Evolutionary conservation across 2,797 vertebrate genomes (phyloP).

Genomic region (Aythya fuligula): DNA sequence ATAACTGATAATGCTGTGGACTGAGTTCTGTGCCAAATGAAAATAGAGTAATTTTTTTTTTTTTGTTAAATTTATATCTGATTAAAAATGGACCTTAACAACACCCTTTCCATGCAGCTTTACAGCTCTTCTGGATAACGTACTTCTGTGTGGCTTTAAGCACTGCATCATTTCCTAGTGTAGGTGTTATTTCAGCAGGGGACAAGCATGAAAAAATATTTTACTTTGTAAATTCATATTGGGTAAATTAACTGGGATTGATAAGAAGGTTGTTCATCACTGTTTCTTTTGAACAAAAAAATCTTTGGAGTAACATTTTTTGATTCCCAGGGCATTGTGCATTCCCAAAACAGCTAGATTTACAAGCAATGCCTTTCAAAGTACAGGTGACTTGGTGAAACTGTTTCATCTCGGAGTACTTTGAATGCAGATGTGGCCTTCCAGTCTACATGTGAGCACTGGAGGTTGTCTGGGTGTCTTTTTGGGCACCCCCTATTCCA

Average conservation of each 20-base stretch:
- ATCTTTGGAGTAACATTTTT: neutral
- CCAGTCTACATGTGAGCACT: neutral
- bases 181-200: neutral
- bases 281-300: neutral
- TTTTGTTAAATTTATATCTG: constrained; percentile 66
- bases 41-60: constrained; percentile 66
- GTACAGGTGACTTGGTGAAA: neutral
- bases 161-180: neutral
- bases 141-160: neutral
- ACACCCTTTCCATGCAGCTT: constrained; percentile 5
- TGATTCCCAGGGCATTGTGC: neutral
- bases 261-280: neutral
- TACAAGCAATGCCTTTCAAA: neutral
- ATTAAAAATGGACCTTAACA: constrained; percentile 51
- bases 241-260: neutral
- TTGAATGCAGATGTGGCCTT: neutral
- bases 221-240: neutral
- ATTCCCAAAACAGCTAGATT: neutral
- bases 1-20: constrained; percentile 82
- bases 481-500: neutral
- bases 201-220: neutral
- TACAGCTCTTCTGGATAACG: neutral
- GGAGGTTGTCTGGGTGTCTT: neutral
- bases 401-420: neutral
- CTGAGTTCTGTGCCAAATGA: constrained; percentile 71